These are phyloP conservation scores for Gymnodraco acuticeps DNA, from an alignment of 2,797 vertebrate genomes.

Conservation along the genomic window DNA sequence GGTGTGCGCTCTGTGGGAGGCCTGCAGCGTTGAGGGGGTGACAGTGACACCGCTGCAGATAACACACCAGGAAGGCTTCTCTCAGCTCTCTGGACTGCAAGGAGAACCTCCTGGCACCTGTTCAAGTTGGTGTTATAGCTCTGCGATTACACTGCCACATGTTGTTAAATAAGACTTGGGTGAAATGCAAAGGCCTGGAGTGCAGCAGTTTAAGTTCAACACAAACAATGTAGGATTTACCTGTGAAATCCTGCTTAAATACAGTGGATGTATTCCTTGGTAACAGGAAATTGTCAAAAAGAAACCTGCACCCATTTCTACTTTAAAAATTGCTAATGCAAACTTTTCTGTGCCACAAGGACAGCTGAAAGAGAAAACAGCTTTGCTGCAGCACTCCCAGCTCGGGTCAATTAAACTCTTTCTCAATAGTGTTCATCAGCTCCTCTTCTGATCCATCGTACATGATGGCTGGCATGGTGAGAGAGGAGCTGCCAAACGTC, in stretches of 20 bases:
- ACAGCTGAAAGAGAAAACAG: not conserved
- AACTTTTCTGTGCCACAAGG: not conserved
- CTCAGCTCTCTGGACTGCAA: slow-evolving; percentile 23
- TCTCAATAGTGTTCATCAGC: slow-evolving; percentile 87
- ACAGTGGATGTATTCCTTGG: slow-evolving; percentile 16
- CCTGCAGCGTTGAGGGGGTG: slow-evolving; percentile 11
- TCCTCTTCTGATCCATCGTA: slow-evolving; percentile 87
- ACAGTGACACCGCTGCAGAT: slow-evolving; percentile 46
- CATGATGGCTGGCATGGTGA: slow-evolving; percentile 70
- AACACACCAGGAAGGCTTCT: slow-evolving; percentile 40
- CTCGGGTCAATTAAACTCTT: slow-evolving; percentile 81
- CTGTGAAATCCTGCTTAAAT: slow-evolving; percentile 19
- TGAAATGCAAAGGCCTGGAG: slow-evolving; percentile 11
- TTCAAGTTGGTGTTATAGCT: slow-evolving; percentile 34
- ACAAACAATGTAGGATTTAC: not conserved
- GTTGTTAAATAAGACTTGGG: slow-evolving; percentile 59
- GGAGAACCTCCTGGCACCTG: slow-evolving; percentile 32
- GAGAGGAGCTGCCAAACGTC: slow-evolving; percentile 58
- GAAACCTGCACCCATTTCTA: slow-evolving; percentile 34
- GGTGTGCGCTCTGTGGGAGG: slow-evolving; percentile 33
- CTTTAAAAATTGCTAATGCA: not conserved
- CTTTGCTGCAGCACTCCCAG: slow-evolving; percentile 13
- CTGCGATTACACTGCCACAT: slow-evolving; percentile 36
- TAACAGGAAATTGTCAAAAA: slow-evolving; percentile 39
- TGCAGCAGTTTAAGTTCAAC: slow-evolving; percentile 1